Conservation (phyloP, 2,797 vertebrate species). For the Acridotheres tristis region DNA sequence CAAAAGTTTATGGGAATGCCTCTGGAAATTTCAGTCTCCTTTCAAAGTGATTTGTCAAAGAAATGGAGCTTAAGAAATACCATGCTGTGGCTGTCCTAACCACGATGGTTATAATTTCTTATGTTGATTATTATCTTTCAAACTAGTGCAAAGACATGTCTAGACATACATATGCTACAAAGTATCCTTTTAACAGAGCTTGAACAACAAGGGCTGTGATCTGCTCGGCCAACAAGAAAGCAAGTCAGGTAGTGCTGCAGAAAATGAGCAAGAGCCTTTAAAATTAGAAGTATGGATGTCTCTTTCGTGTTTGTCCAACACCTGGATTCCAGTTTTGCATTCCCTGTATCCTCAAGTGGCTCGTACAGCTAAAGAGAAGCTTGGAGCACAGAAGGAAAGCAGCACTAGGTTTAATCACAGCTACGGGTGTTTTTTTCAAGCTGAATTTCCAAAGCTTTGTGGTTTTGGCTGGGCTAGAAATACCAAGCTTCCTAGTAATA, state of each 20-base stretch:
- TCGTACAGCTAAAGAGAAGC: neutral
- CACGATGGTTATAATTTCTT: neutral
- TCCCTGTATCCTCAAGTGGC: neutral
- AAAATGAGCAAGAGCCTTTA: neutral
- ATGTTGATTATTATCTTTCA: neutral
- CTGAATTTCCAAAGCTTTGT: conserved; percentile 34
- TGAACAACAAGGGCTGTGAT: neutral
- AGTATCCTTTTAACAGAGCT: neutral
- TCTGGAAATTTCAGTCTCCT: conserved; percentile 14
- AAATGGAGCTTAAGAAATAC: neutral
- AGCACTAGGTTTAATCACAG: neutral
- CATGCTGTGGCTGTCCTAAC: neutral
- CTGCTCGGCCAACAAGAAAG: neutral
- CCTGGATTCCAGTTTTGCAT: neutral
- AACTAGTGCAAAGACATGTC: neutral
- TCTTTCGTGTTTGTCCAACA: neutral
- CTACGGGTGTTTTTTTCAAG: neutral
- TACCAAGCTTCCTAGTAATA: conserved; percentile 6
- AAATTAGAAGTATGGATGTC: neutral
- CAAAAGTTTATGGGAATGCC: conserved; percentile 1
- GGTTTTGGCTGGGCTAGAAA: conserved; percentile 49
- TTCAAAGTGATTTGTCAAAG: conserved; percentile 9
- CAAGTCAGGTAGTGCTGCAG: neutral
- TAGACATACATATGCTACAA: neutral
- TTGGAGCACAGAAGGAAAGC: neutral